Evolutionary conservation across 2,888 invertebrate genomes (phyloP).

Genomic region (Sinodicranocentrus sp.): DNA sequence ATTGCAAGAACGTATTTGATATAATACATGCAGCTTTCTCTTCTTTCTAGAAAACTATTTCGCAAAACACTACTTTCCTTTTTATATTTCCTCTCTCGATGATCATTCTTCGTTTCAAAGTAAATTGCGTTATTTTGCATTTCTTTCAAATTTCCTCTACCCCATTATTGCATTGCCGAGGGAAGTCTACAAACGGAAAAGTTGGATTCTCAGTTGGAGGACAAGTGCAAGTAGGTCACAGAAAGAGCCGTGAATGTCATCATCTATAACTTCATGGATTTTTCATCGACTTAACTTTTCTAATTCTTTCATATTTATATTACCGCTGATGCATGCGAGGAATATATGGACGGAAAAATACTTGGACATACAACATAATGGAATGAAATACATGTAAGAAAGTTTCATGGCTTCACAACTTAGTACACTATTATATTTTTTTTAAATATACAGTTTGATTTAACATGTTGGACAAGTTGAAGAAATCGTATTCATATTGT

Average conservation of each 20-base stretch:
- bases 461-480: too few species aligned
- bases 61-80: too few species aligned
- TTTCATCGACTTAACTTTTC: slow-evolving; percentile 35
- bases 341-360: not conserved
- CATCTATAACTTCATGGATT: slow-evolving; percentile 36
- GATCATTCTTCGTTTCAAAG: too few species aligned
- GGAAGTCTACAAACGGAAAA: too few species aligned
- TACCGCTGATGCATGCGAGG: not conserved
- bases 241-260: slow-evolving; percentile 41
- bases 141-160: too few species aligned
- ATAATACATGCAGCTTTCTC: too few species aligned
- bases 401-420: not conserved
- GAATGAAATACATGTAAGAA: not conserved
- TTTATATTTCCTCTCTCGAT: too few species aligned
- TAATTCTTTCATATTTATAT: slow-evolving; percentile 24
- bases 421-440: not conserved
- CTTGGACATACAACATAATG: not conserved
- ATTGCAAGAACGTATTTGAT: too few species aligned
- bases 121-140: too few species aligned
- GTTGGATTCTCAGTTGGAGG: not conserved
- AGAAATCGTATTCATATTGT: too few species aligned
- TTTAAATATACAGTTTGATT: slow-evolving; percentile 3
- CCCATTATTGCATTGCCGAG: too few species aligned
- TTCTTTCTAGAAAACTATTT: too few species aligned
- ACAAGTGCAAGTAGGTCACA: slow-evolving; percentile 5